Conservation (phyloP, 2,888 invertebrate species). For the Xestia ashworthii region DNA sequence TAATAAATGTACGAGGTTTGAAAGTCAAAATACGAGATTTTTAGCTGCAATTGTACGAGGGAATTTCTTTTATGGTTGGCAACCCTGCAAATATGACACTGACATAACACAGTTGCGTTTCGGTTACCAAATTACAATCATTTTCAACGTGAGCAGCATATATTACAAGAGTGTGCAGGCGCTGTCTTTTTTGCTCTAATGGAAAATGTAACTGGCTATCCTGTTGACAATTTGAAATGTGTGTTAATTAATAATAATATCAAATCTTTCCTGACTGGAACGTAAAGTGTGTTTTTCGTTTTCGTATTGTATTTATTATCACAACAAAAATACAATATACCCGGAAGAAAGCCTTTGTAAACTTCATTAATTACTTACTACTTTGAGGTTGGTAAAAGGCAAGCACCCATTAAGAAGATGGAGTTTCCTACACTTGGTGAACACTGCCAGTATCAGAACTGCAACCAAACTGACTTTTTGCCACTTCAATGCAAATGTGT, state of each 20-base stretch:
- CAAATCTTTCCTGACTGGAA: too few species aligned
- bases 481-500: slow-evolving; percentile 93
- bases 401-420: slow-evolving; percentile 82
- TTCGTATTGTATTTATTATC: slow-evolving; percentile 10
- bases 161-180: too few species aligned
- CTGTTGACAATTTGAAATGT: slow-evolving; percentile 7
- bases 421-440: slow-evolving; percentile 94
- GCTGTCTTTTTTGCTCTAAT: background rate
- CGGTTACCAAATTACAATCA: rapidly evolving
- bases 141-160: slow-evolving; percentile 3
- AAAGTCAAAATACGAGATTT: too few species aligned
- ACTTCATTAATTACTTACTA: background rate
- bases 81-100: too few species aligned
- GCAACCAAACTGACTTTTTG: slow-evolving; percentile 93
- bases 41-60: too few species aligned
- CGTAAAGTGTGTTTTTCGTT: background rate
- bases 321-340: background rate
- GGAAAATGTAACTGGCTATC: background rate
- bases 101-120: background rate
- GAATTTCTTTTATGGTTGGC: too few species aligned
- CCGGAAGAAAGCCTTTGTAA: background rate
- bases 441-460: slow-evolving; percentile 91
- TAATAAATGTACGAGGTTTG: too few species aligned
- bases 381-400: background rate
- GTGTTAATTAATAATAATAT: rapidly evolving